A percentile compares a stretch with the other conserved stretches of the same genome.
Conservation (phyloP, 2,888 invertebrate species). For the Ichneumoninae sp. region DNA sequence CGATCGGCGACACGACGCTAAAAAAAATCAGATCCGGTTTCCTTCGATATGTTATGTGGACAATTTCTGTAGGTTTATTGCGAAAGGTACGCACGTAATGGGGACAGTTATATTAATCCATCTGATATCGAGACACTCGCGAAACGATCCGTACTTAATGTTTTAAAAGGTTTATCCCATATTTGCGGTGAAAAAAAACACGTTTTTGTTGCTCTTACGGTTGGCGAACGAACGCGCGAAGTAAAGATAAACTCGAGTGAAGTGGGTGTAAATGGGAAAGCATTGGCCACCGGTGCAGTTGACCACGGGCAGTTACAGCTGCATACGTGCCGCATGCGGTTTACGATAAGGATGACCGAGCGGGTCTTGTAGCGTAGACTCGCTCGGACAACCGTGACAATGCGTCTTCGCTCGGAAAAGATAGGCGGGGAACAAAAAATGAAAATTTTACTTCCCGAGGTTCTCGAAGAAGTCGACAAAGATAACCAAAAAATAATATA, state of each 20-base stretch:
- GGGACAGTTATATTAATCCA: neutral
- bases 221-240: slow-evolving; percentile 14
- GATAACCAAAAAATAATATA: neutral
- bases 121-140: slow-evolving; percentile 1
- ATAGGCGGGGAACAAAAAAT: neutral
- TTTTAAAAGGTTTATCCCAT: slow-evolving; percentile 5
- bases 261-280: slow-evolving; percentile 33
- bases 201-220: slow-evolving; percentile 1
- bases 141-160: neutral
- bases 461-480: too few relatives aligned
- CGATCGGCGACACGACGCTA: neutral
- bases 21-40: neutral
- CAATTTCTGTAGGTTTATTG: neutral
- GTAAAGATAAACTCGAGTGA: slow-evolving; percentile 40
- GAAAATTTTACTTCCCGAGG: too few relatives aligned
- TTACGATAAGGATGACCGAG: slow-evolving; percentile 33
- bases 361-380: neutral
- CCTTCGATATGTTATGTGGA: neutral
- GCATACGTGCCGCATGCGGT: slow-evolving; percentile 13
- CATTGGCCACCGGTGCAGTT: slow-evolving; percentile 35
- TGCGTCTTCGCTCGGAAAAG: neutral
- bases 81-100: neutral
- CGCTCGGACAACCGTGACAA: neutral
- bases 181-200: neutral
- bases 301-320: slow-evolving; percentile 25